Evolutionary conservation across 2,888 invertebrate species (phyloP).

Genomic region (Cremastobaeus sp.): DNA sequence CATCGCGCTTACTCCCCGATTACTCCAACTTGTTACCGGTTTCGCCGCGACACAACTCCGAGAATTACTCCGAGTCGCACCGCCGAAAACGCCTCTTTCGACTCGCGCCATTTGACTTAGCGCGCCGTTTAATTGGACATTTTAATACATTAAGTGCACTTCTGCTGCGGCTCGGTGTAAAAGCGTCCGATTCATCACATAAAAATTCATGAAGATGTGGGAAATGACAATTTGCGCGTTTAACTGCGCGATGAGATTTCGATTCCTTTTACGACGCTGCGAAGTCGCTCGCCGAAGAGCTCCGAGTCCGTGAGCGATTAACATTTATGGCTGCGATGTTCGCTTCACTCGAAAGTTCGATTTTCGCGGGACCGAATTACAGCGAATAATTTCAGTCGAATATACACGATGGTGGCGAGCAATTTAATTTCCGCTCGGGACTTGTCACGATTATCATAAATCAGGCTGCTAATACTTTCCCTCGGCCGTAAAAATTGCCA

Average conservation of each 20-base stretch:
- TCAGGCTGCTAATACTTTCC: neutral
- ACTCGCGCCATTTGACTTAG: slow-evolving; percentile 9
- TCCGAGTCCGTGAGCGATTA: slow-evolving; percentile 36
- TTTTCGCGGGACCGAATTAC: slow-evolving; percentile 35
- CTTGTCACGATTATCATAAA: slow-evolving; percentile 45
- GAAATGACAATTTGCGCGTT: slow-evolving; percentile 31
- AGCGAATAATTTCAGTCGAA: slow-evolving; percentile 29
- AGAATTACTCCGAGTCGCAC: slow-evolving; percentile 34
- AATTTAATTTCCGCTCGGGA: slow-evolving; percentile 68
- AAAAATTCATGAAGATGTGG: slow-evolving; percentile 43
- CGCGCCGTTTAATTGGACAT: slow-evolving; percentile 30
- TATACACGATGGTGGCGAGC: slow-evolving; percentile 49
- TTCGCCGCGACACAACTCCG: slow-evolving; percentile 45
- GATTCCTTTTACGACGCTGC: slow-evolving; percentile 38
- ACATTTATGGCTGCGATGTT: slow-evolving; percentile 45
- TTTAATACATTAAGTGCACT: slow-evolving; percentile 30
- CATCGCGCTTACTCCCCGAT: slow-evolving; percentile 46
- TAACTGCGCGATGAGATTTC: slow-evolving; percentile 25
- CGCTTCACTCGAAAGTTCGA: slow-evolving; percentile 42
- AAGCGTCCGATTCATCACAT: slow-evolving; percentile 23
- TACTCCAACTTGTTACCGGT: slow-evolving; percentile 61
- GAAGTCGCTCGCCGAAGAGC: slow-evolving; percentile 14
- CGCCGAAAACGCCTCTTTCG: neutral
- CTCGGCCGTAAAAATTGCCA: slow-evolving; percentile 19
- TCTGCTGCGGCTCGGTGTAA: slow-evolving; percentile 10